Evolutionary conservation across 2,888 invertebrate species (phyloP), one percentile per base, ranked within the genome.

Genomic region (Omphaloscelis lunosa): DNA sequence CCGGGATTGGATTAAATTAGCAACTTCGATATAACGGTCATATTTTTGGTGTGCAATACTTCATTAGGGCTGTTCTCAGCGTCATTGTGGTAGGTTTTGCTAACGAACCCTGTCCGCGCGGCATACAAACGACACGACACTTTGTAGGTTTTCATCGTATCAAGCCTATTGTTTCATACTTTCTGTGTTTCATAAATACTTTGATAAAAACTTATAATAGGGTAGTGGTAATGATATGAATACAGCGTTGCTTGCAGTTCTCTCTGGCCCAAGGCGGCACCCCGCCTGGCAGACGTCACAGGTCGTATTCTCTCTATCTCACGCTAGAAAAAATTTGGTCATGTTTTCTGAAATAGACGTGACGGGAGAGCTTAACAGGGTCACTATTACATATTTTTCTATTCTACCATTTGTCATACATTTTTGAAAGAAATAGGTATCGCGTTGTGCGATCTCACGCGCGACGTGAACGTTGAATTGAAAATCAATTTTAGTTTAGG

Each of bases 81-180:
- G 34, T 39, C 77, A 75, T 87, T 85, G 87, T 85, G 34, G 7
- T 72, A 59, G 72, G 58, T 56, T 72, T 77, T 63, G 62, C 51
- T 66, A 75, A 69, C 34, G 63, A 75, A 27, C 48, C 62, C 58
- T 41, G 67, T 68, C 23, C 27, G 62, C 59, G 65, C 39, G 62
- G 72, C 70, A 74, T 66, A 69, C 75, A 63, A 20, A 15, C 17
- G 75, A 68, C 39, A 17, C 63, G 63, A 39, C 0, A 73, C 41
- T 86, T 81, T 82, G 62, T 62, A 67, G 45, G 39, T 53, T 58
- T 27, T 48, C 48, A 1, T 45, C 17, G n/a, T 84, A 75, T 72
- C 67, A 63, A 85, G 65, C 48, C 62, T 34, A 86, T 86, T 86
- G 84, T 82, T 77, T 66, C 61, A 67, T 12, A 12, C 23, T 72